Percentiles rank a stretch among this genome's conserved stretches.
Evolutionary conservation across 2,113 vertebrate species (phyloP).

Genomic region (Gobio gobio): DNA sequence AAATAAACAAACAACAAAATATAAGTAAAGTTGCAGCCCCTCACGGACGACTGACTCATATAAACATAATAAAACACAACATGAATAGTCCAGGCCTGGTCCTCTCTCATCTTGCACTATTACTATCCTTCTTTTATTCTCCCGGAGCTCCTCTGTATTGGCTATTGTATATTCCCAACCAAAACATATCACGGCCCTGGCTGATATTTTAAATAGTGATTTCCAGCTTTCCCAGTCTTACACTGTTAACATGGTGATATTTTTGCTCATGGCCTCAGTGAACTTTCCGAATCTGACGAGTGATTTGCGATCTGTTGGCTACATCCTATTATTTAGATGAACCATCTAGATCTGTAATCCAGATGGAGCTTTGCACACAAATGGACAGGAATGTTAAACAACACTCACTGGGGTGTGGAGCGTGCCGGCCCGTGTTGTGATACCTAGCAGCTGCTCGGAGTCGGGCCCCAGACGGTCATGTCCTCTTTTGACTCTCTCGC

Average conservation of each 20-base stretch:
- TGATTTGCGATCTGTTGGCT: slow-evolving; percentile 30
- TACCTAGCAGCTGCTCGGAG: slow-evolving; percentile 41
- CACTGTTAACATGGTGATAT: not conserved
- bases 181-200: too few relatives aligned
- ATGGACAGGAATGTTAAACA: slow-evolving; percentile 43
- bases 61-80: too few relatives aligned
- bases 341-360: slow-evolving; percentile 32
- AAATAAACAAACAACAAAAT: too few relatives aligned
- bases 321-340: slow-evolving; percentile 32
- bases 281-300: not conserved
- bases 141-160: too few relatives aligned
- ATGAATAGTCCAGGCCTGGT: too few relatives aligned
- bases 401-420: slow-evolving; percentile 32
- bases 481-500: slow-evolving; percentile 29
- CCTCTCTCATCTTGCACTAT: too few relatives aligned
- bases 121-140: too few relatives aligned
- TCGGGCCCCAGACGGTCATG: slow-evolving; percentile 5
- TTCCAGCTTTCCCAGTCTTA: too few relatives aligned
- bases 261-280: not conserved
- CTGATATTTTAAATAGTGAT: too few relatives aligned
- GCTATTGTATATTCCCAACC: too few relatives aligned
- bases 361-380: slow-evolving; percentile 46
- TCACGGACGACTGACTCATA: too few relatives aligned
- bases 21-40: too few relatives aligned
- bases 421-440: slow-evolving; percentile 10